Percentiles rank a stretch among this genome's conserved stretches.
These are phyloP conservation scores for Nemoura dubitans DNA, from an alignment of 2,888 invertebrate species.

Conservation along the genomic window DNA sequence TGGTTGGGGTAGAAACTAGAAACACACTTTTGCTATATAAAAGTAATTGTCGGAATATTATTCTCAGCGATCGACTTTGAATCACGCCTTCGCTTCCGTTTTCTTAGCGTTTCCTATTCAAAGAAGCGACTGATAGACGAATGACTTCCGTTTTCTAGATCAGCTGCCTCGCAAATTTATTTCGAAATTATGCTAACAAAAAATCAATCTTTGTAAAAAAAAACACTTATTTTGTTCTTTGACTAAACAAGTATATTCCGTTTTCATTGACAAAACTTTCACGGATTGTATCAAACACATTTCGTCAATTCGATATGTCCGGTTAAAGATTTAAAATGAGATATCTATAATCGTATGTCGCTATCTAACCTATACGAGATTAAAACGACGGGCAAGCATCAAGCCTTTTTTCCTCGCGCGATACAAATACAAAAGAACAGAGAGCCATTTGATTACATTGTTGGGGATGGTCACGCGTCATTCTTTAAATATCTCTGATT, in stretches of 20 bases:
- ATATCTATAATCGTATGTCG: too few species aligned
- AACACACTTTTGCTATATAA: neutral
- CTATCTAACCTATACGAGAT: too few species aligned
- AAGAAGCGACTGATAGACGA: neutral
- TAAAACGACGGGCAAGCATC: too few species aligned
- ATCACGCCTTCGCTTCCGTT: neutral
- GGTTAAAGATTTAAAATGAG: too few species aligned
- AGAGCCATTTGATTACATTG: neutral
- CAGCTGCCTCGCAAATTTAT: neutral
- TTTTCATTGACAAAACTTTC: too few species aligned
- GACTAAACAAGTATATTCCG: too few species aligned
- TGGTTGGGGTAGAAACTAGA: neutral
- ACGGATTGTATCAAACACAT: too few species aligned
- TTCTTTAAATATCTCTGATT: constrained; percentile 1
- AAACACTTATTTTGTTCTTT: neutral
- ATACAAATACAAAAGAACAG: neutral
- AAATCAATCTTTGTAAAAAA: neutral
- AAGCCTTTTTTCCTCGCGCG: too few species aligned
- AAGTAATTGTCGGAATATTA: neutral
- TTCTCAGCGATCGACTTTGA: neutral
- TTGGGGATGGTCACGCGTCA: neutral
- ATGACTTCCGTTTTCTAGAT: neutral
- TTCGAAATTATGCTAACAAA: neutral
- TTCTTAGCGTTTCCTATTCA: neutral
- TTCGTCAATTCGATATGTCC: too few species aligned